Conservation (phyloP, 2,113 vertebrate species). For the Candoia aspera region DNA sequence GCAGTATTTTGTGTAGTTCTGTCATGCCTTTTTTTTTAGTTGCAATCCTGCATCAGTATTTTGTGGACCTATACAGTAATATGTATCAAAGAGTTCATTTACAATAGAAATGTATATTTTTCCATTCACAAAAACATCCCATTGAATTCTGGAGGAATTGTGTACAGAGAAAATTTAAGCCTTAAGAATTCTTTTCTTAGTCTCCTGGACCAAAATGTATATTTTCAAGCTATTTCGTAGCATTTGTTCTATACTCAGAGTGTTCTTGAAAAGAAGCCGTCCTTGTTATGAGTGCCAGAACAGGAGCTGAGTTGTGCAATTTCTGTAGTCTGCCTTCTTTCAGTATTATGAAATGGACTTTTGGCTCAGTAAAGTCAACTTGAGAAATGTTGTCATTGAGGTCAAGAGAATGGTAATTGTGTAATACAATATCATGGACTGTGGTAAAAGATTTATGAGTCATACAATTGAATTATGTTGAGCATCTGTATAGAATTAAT, state of each 20-base stretch:
- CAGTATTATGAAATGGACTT: not conserved
- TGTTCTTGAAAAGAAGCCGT: not conserved
- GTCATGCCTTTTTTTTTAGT: not conserved
- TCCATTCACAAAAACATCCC: not conserved
- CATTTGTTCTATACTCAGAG: not conserved
- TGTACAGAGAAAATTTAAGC: not conserved
- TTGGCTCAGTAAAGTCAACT: not conserved
- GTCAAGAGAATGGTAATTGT: not conserved
- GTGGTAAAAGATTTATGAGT: constrained; percentile 23
- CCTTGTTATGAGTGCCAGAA: not conserved
- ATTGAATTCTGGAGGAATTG: not conserved
- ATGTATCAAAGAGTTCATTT: not conserved
- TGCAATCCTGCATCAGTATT: not conserved
- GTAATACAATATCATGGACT: not conserved
- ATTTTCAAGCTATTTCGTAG: not conserved
- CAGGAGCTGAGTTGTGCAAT: not conserved
- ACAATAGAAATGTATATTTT: not conserved
- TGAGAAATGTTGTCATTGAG: not conserved
- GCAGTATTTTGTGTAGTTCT: not conserved
- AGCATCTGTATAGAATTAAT: constrained; percentile 18
- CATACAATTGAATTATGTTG: not conserved
- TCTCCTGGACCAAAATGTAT: not conserved
- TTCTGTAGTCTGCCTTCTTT: not conserved
- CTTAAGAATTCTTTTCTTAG: not conserved
- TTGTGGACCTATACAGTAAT: not conserved